Base-by-base conservation (phyloP, 1,140 invertebrate genomes). In the Zaprionus ornatus region DNA sequence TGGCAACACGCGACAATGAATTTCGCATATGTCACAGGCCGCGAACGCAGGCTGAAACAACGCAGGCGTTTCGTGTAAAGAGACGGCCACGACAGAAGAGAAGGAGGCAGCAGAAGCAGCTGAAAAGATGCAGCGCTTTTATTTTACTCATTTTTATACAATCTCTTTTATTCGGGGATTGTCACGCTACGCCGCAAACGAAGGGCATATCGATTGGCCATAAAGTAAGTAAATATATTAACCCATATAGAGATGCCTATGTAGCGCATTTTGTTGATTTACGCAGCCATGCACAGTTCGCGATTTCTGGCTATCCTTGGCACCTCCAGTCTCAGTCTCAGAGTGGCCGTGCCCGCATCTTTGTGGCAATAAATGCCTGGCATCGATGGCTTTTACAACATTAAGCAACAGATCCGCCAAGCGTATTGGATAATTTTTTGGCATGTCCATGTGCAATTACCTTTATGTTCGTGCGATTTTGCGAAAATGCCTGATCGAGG, bases 401-500 rank as follows among this genome's bases (percentile, higher is more conserved):
- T 74, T 74, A 61, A 74, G 64, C 52, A 56, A 71, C 54, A 66
- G 54, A 32, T 50, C 45, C 45, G 45, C 54, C 50, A 35, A 56
- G 71, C 52, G 73, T 87, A 83, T 87, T 78, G 85, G 80, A 88
- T 88, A 83, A 84, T 88, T 87, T 86, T 88, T 86, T 80, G 83
- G 84, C 80, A 87, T 88, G 83, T 78, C 85, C 40, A 45, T 80
- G 84, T 88, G 85, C 83, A 87, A 87, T 87, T 87, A 87, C 83
- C 83, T 88, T 88, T 88, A 88, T 88, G 85, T 80, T 87, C 88
- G 83, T 87, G 85, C 85, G 80, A 87, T 84, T 84, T 88, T 67
- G 63, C 61, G 68, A 82, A 80, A 86, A 84, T 80, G 85, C 40
- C n/a, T 45, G 37, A 40, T 40, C 37, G 29, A 32, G 17, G 40